phyloP scores from a whole-genome alignment of 2,797 vertebrate species.

The Sebastes elongatus region DNA sequence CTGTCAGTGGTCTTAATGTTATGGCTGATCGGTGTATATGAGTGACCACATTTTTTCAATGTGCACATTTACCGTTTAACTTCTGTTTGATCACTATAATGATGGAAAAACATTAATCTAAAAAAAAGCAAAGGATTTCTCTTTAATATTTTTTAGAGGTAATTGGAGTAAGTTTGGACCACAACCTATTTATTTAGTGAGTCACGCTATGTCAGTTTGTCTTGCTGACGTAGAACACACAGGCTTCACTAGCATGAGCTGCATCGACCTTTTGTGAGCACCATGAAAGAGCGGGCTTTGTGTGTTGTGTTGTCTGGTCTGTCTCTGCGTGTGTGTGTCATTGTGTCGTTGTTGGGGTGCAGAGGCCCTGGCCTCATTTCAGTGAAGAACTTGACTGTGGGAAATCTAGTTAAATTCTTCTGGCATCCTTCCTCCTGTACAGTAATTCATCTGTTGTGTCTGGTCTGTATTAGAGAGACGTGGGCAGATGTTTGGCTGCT shows the following conservation, averaged over 20 bases:
- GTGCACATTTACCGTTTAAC: not conserved
- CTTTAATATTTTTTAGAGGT: not conserved
- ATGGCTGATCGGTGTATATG: no score
- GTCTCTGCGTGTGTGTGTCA: not conserved
- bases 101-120: not conserved
- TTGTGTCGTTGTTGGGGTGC: conserved; percentile 12
- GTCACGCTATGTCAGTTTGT: not conserved
- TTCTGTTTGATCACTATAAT: not conserved
- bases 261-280: not conserved
- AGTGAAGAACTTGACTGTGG: conserved; percentile 25
- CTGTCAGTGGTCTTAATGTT: no score
- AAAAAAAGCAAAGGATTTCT: not conserved
- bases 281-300: conserved; percentile 26
- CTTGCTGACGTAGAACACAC: not conserved
- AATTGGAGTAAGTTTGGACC: not conserved
- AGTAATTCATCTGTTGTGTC: not conserved
- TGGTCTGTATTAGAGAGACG: not conserved
- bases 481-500: no score
- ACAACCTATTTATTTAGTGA: not conserved
- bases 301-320: conserved; percentile 11
- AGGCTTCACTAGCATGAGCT: not conserved
- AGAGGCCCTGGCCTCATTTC: conserved; percentile 24
- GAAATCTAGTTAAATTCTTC: conserved; percentile 6
- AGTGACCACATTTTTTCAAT: not conserved
- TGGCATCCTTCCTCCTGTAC: not conserved